Evolutionary conservation across 2,113 vertebrate species (phyloP).

Genomic region (Upupa epops): DNA sequence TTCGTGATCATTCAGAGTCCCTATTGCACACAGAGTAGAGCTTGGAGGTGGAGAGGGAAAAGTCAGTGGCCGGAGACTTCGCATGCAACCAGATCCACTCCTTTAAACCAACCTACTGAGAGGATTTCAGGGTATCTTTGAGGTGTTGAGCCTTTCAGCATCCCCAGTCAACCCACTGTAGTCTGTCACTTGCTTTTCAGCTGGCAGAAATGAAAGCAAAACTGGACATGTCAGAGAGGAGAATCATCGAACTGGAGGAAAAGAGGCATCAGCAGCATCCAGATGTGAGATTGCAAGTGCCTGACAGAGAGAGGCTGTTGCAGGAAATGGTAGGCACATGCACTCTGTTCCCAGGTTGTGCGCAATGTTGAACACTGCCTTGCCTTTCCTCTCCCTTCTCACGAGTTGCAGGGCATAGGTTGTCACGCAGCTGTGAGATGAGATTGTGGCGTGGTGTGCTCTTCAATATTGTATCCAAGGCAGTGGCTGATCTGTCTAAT

Average conservation of each 20-base stretch:
- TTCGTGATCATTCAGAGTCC: background rate
- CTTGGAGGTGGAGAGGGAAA: background rate
- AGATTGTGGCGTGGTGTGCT: background rate
- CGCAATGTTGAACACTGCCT: background rate
- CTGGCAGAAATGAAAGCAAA: slow-evolving; percentile 68
- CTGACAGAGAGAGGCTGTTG: background rate
- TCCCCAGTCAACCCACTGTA: background rate
- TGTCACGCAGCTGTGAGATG: background rate
- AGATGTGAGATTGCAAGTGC: background rate
- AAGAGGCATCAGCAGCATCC: background rate
- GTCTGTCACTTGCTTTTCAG: slow-evolving; percentile 49
- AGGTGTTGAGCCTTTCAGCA: background rate
- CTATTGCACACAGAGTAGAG: background rate
- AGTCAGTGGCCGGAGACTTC: background rate
- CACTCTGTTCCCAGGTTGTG: background rate
- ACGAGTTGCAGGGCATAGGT: background rate
- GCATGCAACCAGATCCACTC: background rate
- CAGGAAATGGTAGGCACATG: slow-evolving; percentile 58
- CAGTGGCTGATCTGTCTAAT: background rate
- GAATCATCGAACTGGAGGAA: background rate
- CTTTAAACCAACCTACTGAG: background rate
- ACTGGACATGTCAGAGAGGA: slow-evolving; percentile 16
- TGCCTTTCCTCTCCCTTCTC: background rate
- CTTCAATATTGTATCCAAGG: background rate
- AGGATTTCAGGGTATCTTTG: background rate